Conservation (phyloP, 2,113 vertebrate species). For the Aix galericulata region DNA sequence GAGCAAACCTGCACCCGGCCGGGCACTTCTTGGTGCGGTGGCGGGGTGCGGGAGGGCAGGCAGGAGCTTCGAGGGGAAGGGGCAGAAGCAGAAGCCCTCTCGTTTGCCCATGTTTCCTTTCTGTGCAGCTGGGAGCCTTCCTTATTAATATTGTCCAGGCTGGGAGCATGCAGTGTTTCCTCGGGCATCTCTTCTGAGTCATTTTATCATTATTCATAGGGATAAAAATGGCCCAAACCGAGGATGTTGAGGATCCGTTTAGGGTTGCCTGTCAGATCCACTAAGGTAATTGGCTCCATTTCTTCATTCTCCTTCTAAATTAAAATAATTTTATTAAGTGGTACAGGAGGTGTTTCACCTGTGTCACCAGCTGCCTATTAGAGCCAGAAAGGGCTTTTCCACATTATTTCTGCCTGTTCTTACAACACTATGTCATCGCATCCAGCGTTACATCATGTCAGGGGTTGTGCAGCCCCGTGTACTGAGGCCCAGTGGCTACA, state of each 20-base stretch:
- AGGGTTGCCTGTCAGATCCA: slow-evolving; percentile 63
- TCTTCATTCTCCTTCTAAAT: slow-evolving; percentile 66
- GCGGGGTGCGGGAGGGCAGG: background rate
- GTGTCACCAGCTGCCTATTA: slow-evolving; percentile 62
- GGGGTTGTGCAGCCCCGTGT: background rate
- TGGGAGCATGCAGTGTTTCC: slow-evolving; percentile 37
- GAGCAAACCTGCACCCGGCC: background rate
- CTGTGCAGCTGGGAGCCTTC: slow-evolving; percentile 29
- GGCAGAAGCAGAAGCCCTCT: background rate
- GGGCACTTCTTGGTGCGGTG: background rate
- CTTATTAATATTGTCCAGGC: slow-evolving; percentile 57
- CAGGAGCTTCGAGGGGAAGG: background rate
- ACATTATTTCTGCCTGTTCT: slow-evolving; percentile 56
- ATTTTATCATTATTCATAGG: slow-evolving; percentile 63
- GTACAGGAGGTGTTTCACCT: slow-evolving; percentile 57
- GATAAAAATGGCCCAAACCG: slow-evolving; percentile 51
- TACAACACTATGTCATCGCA: slow-evolving; percentile 45
- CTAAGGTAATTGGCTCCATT: slow-evolving; percentile 62
- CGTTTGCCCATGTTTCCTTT: slow-evolving; percentile 26
- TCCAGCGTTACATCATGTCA: slow-evolving; percentile 8
- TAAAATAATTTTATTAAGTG: slow-evolving; percentile 73
- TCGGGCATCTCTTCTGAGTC: slow-evolving; percentile 64
- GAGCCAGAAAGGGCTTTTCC: slow-evolving; percentile 64
- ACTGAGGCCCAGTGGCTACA: slow-evolving; percentile 16
- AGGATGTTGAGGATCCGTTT: slow-evolving; percentile 45